Conservation (phyloP, 1,140 invertebrate species). For the Lutraria rhynchaena region DNA sequence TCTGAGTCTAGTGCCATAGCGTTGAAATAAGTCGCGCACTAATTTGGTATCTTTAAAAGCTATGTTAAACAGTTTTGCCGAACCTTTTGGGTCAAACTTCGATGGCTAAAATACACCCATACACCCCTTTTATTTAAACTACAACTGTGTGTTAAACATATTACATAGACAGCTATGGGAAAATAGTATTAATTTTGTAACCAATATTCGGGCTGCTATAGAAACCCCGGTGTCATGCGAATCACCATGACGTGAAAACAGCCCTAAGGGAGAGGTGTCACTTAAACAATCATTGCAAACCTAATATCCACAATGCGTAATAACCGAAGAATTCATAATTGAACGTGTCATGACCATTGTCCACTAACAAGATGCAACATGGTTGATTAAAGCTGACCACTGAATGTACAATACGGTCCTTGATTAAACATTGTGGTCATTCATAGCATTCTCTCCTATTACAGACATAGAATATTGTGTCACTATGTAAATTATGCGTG, state of each 20-base stretch:
- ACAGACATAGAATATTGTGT: too few species aligned
- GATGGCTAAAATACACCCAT: too few species aligned
- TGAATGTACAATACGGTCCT: constrained; percentile 25
- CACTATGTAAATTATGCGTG: too few species aligned
- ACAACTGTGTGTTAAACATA: neutral
- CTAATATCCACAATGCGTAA: constrained; percentile 13
- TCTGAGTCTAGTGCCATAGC: too few species aligned
- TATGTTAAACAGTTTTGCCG: too few species aligned
- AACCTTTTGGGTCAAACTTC: too few species aligned
- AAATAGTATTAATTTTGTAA: neutral
- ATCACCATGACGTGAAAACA: neutral
- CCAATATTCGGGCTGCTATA: neutral
- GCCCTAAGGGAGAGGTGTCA: constrained; percentile 29
- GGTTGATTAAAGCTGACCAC: constrained; percentile 19
- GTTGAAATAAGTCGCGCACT: too few species aligned
- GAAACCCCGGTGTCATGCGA: neutral
- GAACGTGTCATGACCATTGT: constrained; percentile 43
- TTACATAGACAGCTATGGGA: neutral
- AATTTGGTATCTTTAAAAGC: too few species aligned
- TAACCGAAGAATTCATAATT: constrained; percentile 42
- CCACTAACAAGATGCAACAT: constrained; percentile 38
- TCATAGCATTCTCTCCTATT: too few species aligned
- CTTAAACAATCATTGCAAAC: constrained; percentile 22
- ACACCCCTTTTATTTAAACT: too few species aligned
- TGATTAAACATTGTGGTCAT: constrained; percentile 27